A percentile compares a stretch with the other conserved stretches of the same genome.
phyloP scores from a whole-genome alignment of 2,797 vertebrate genomes.

The Spondyliosoma cantharus region DNA sequence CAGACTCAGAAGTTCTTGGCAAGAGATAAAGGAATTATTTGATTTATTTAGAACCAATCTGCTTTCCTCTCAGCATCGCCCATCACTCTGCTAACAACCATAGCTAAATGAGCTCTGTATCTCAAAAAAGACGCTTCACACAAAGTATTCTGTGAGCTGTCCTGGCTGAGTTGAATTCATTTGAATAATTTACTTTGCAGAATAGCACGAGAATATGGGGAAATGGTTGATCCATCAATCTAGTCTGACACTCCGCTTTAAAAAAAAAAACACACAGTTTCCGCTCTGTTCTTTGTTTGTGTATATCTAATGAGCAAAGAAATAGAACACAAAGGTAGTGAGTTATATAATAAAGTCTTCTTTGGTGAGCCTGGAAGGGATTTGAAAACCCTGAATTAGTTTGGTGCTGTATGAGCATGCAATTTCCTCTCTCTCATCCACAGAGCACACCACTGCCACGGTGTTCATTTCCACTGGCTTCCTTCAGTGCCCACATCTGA shows the following conservation, averaged over 20 bases:
- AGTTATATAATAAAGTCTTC: constrained; percentile 67
- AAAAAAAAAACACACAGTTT: constrained; percentile 53
- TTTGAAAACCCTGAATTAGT: constrained; percentile 64
- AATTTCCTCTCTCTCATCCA: constrained; percentile 79
- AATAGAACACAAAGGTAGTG: constrained; percentile 58
- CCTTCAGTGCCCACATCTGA: constrained; percentile 76
- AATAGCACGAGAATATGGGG: constrained; percentile 66
- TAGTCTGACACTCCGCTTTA: constrained; percentile 60
- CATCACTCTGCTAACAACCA: constrained; percentile 72
- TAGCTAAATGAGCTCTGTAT: constrained; percentile 71
- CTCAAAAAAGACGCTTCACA: constrained; percentile 66
- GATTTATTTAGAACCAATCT: constrained; percentile 65
- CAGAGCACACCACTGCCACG: constrained; percentile 61
- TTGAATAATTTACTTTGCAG: constrained; percentile 81
- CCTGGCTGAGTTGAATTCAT: constrained; percentile 75
- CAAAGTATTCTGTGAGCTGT: constrained; percentile 71
- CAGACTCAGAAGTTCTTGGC: constrained; percentile 48
- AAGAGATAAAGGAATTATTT: constrained; percentile 57
- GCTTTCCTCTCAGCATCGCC: constrained; percentile 62
- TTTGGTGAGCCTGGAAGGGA: constrained; percentile 63
- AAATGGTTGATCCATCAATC: constrained; percentile 79
- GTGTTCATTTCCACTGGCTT: constrained; percentile 78
- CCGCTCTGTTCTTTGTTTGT: constrained; percentile 61
- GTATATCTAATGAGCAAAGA: constrained; percentile 57
- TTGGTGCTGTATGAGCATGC: constrained; percentile 68